phyloP scores from a whole-genome alignment of 2,888 invertebrate genomes.

The Macrosoma leucophasiata region DNA sequence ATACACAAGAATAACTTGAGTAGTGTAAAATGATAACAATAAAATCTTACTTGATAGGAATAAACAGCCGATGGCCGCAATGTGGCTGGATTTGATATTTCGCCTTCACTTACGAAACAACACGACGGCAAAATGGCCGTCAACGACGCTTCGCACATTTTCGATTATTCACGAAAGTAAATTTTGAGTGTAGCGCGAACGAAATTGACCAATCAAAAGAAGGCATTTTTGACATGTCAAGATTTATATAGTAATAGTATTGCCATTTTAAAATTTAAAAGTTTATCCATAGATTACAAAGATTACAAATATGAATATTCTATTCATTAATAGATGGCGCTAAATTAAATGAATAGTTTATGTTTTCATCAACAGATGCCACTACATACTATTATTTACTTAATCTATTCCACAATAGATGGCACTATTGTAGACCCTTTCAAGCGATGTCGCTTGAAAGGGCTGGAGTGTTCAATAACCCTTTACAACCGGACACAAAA shows the following conservation, averaged over 20 bases:
- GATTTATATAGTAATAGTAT: slow-evolving; percentile 47
- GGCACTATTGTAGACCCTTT: slow-evolving; percentile 7
- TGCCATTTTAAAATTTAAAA: slow-evolving; percentile 39
- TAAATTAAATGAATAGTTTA: too few relatives aligned
- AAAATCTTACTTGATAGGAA: slow-evolving; percentile 42
- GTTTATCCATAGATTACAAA: background rate
- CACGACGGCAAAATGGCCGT: slow-evolving; percentile 57
- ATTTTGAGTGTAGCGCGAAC: slow-evolving; percentile 13
- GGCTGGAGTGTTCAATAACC: too few relatives aligned
- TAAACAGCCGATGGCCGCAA: slow-evolving; percentile 49
- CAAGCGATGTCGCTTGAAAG: too few relatives aligned
- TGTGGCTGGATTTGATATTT: slow-evolving; percentile 48
- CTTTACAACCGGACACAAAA: too few relatives aligned
- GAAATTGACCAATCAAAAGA: slow-evolving; percentile 60
- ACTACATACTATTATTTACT: background rate
- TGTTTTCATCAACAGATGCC: slow-evolving; percentile 11
- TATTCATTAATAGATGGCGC: slow-evolving; percentile 1
- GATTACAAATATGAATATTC: background rate
- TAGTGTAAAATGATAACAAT: background rate
- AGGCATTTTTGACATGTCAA: slow-evolving; percentile 44
- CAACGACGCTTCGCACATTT: slow-evolving; percentile 33
- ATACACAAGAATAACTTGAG: slow-evolving; percentile 15
- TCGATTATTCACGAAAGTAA: slow-evolving; percentile 24
- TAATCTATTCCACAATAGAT: slow-evolving; percentile 26
- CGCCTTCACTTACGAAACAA: slow-evolving; percentile 23